Evolutionary conservation across 1,140 invertebrate genomes (phyloP), one percentile per base, ranked within the genome.

Genomic region (Apolygus lucorum): DNA sequence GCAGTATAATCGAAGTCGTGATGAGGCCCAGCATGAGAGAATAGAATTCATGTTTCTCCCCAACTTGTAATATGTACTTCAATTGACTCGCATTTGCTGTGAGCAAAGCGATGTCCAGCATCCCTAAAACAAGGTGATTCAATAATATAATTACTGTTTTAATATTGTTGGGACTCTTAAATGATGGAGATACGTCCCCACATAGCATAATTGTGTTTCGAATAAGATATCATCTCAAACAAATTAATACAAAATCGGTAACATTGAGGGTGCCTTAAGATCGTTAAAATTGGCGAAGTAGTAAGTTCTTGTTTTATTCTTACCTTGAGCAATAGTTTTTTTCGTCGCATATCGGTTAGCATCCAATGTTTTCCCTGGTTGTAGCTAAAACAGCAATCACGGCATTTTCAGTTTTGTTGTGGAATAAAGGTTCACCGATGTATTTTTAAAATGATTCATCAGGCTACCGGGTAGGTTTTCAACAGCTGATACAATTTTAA

Each of bases 21-120:
- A 95, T 93, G 52, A 95, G 82, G 29, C 84, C 84, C 1, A 95
- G 77, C 83, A 94, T 87, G 24, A 92, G 79, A 63, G 84, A 86
- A 76, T 93, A 93, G 78, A 92, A 93, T 76, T 92, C 87, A 77
- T 93, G 90, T 74, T 87, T 86, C 21, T 87, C 83, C 25, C 90
- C 90, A 2, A 91, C 87, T 74, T 90, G 88, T 0, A 95, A 82
- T 17, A 94, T 87, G 74, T 93, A 93, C 78, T 93, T 93, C 8
- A 95, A 79, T 75, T 95, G 92, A 0, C 90, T 91, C n/a, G 91
- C 91, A 77, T 94, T 91, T 1, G 89, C 88, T 0, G 90, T 90
- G 28, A 91, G 80, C 52, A 91, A 78, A 0, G 90, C 90, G 68
- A 92, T 90, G 75, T 90, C 88, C 72, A 90, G 80, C 84, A 90